A percentile compares a stretch with the other conserved stretches of the same genome.
Evolutionary conservation across 2,888 invertebrate genomes (phyloP).

Genomic region (Ennomos quercinarius): DNA sequence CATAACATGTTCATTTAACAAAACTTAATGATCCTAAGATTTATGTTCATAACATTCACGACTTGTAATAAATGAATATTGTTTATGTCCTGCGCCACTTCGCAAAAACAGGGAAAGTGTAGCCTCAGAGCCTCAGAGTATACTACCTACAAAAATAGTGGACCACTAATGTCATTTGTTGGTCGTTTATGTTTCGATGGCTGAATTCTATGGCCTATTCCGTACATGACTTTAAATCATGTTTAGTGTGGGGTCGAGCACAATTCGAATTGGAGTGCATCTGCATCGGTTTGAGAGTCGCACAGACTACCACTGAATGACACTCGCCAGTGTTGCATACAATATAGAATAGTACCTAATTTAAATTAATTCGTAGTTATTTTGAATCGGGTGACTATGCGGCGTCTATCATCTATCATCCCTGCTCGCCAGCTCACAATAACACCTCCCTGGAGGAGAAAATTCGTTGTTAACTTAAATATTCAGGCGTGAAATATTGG

Average conservation of each 20-base stretch:
- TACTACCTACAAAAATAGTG: no score
- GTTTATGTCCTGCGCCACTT: slow-evolving; percentile 30
- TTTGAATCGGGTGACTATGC: neutral
- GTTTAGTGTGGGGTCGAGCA: no score
- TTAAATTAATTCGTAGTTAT: no score
- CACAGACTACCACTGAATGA: neutral
- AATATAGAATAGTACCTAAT: no score
- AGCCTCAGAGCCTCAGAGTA: neutral
- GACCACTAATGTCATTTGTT: no score
- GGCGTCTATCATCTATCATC: slow-evolving; percentile 8
- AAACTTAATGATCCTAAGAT: slow-evolving; percentile 23
- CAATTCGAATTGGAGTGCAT: no score
- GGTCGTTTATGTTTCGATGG: no score
- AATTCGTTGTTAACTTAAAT: slow-evolving; percentile 28
- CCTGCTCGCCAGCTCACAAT: slow-evolving; percentile 14
- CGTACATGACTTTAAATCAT: no score
- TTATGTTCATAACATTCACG: slow-evolving; percentile 28
- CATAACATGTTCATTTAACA: slow-evolving; percentile 10
- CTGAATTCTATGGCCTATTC: no score
- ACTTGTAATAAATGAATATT: slow-evolving; percentile 35
- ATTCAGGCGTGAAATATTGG: slow-evolving; percentile 29
- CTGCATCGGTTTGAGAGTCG: no score
- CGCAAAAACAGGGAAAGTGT: slow-evolving; percentile 22
- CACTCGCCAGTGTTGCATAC: neutral
- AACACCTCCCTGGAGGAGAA: slow-evolving; percentile 21